Evolutionary conservation across 2,888 invertebrate species (phyloP).

Genomic region (Plemyria rubiginata): DNA sequence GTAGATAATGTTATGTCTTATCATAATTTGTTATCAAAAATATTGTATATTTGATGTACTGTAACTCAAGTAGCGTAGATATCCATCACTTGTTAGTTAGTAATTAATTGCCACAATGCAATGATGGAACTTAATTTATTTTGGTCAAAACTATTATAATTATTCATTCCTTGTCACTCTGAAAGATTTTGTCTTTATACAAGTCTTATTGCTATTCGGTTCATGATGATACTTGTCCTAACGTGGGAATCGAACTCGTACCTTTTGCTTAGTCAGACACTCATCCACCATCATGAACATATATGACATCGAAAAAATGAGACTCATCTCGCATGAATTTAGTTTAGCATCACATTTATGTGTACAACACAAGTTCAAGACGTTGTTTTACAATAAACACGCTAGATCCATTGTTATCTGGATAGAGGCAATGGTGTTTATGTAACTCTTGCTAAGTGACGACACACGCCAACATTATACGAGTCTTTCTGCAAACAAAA

Average conservation of each 20-base stretch:
- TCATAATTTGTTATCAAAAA: slow-evolving; percentile 18
- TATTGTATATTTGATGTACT: neutral
- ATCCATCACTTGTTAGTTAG: no score
- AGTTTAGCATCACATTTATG: neutral
- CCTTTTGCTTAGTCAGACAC: neutral
- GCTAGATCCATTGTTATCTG: slow-evolving; percentile 54
- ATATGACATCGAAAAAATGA: neutral
- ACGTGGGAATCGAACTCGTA: neutral
- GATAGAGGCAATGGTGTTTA: slow-evolving; percentile 54
- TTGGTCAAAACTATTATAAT: no score
- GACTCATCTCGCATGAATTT: slow-evolving; percentile 9
- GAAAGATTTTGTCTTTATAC: no score
- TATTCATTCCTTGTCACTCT: no score
- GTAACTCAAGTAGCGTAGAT: neutral
- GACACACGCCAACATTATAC: slow-evolving; percentile 40
- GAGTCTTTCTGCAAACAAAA: slow-evolving; percentile 39
- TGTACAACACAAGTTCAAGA: neutral
- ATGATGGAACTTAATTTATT: neutral
- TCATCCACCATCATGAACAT: neutral
- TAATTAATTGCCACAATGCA: no score
- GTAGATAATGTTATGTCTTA: slow-evolving; percentile 24
- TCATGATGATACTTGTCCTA: no score
- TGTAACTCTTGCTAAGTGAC: slow-evolving; percentile 46
- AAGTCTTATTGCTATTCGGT: no score
- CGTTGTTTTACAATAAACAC: slow-evolving; percentile 8